phyloP scores from a whole-genome alignment of 2,113 vertebrate species.

The Daubentonia madagascariensis region DNA sequence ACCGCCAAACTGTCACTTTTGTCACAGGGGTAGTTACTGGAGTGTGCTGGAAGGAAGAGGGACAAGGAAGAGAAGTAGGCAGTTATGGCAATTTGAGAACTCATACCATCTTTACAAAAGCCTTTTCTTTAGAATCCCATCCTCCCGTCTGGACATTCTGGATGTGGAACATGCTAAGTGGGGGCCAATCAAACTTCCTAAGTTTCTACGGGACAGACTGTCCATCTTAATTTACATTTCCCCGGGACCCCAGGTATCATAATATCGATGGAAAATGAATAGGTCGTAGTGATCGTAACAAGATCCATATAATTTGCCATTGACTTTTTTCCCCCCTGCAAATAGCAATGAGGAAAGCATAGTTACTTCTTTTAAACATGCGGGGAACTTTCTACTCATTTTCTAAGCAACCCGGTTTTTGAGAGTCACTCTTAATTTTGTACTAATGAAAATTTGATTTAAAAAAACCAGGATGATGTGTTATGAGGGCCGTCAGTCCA shows the following conservation, averaged over 20 bases:
- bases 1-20: accelerated
- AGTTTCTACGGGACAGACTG: neutral
- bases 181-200: neutral
- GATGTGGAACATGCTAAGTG: too few relatives aligned
- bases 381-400: neutral
- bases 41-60: neutral
- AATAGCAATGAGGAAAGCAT: neutral
- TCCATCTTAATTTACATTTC: neutral
- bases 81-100: neutral
- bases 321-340: neutral
- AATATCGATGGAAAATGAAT: neutral
- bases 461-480: neutral
- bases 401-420: neutral
- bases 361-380: neutral
- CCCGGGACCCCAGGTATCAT: neutral
- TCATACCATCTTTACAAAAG: neutral
- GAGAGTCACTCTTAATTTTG: constrained; percentile 34
- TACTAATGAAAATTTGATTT: constrained; percentile 19
- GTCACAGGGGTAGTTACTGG: neutral
- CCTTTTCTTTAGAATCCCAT: neutral
- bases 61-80: neutral
- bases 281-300: neutral
- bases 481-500: neutral
- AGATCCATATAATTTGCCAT: neutral
- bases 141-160: neutral